Evolutionary conservation across 2,888 invertebrate genomes (phyloP).

Genomic region (Synergus itoensis): DNA sequence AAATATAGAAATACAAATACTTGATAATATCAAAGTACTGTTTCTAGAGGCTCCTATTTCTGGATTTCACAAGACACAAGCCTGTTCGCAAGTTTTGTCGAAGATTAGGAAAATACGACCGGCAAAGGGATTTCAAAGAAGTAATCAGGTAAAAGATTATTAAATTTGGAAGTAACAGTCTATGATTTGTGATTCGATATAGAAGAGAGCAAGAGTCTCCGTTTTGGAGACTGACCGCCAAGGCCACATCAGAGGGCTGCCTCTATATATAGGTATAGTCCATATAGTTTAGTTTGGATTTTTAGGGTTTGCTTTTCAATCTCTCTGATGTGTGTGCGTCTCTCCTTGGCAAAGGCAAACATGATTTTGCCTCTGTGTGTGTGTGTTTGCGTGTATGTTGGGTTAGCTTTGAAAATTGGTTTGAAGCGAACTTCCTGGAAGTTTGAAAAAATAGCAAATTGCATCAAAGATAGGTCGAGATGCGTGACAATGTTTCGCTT

Average conservation of each 20-base stretch:
- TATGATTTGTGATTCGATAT: constrained; percentile 62
- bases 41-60: background rate
- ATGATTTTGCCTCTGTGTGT: background rate
- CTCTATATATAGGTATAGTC: too few relatives aligned
- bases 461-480: constrained; percentile 77
- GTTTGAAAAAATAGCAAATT: constrained; percentile 51
- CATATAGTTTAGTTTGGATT: constrained; percentile 17
- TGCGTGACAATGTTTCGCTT: constrained; percentile 77
- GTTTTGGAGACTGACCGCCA: constrained; percentile 66
- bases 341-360: too few relatives aligned
- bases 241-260: constrained; percentile 63
- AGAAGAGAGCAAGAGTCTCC: constrained; percentile 47
- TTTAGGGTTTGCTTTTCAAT: constrained; percentile 23
- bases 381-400: background rate
- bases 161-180: constrained; percentile 51
- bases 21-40: too few relatives aligned
- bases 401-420: background rate
- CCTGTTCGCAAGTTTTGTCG: background rate
- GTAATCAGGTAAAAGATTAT: constrained; percentile 40
- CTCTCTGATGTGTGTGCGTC: too few relatives aligned
- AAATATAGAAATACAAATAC: too few relatives aligned
- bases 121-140: constrained; percentile 30
- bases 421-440: constrained; percentile 1
- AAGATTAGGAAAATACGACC: constrained; percentile 26
- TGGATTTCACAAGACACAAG: background rate